A percentile compares a stretch with the other conserved stretches of the same genome.
Conservation (phyloP, 2,888 invertebrate genomes). For the Leptogaster cylindrica region DNA sequence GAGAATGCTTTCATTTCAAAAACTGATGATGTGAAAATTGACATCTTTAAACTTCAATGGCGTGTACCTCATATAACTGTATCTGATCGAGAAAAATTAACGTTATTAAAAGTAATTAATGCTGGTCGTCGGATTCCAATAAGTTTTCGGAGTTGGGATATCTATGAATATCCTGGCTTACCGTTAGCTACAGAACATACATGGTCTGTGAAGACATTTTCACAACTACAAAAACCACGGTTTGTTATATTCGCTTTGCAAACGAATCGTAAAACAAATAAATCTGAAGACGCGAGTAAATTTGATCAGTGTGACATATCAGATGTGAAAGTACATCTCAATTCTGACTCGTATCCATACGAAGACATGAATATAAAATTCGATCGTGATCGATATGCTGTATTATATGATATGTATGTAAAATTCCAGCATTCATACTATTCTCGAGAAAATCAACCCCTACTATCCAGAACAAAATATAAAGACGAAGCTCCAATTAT, state of each 20-base stretch:
- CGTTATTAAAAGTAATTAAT: constrained; percentile 40
- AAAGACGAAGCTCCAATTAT: constrained; percentile 50
- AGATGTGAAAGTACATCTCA: constrained; percentile 56
- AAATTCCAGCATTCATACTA: constrained; percentile 50
- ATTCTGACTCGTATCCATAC: constrained; percentile 56
- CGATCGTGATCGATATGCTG: constrained; percentile 49
- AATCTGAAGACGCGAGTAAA: constrained; percentile 21
- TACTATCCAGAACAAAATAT: constrained; percentile 46
- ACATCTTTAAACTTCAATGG: constrained; percentile 46
- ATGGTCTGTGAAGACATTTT: constrained; percentile 55
- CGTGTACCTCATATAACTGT: constrained; percentile 38
- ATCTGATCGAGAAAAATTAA: constrained; percentile 39
- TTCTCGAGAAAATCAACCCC: constrained; percentile 41
- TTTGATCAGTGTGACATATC: constrained; percentile 52
- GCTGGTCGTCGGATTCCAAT: constrained; percentile 25
- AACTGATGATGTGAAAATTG: constrained; percentile 3
- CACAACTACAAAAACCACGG: constrained; percentile 47
- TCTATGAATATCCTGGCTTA: constrained; percentile 48
- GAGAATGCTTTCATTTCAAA: constrained; percentile 11
- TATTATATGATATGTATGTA: constrained; percentile 51
- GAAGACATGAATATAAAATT: constrained; percentile 54
- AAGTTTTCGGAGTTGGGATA: constrained; percentile 43
- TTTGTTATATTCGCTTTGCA: constrained; percentile 55
- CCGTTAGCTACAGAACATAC: constrained; percentile 52
- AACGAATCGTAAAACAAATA: constrained; percentile 54